Base-by-base conservation (phyloP, 2,797 vertebrate genomes). In the Somateria mollissima region DNA sequence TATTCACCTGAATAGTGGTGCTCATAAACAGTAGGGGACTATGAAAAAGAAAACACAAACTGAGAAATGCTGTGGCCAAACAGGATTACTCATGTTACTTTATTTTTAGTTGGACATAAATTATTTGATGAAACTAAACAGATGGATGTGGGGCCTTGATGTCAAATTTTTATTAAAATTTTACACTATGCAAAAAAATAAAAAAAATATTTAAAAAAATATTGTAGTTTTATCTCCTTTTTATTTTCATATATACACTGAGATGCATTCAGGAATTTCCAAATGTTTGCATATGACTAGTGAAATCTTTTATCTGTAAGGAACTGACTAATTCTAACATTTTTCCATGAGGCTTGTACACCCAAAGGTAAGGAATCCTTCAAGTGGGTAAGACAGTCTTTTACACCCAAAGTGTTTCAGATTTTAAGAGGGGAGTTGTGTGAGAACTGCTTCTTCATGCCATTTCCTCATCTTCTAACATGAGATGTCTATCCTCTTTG, bases 131-230 rank as follows among this genome's bases (percentile, higher is more conserved):
- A 94, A 96, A 94, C 87, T 95, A 87, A 97, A 97, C 73, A 79
- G 97, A 96, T 93, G 96, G 86, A 97, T 92, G 51, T 58, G 97
- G 96, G 96, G 94, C 86, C 95, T 97, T 75, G 84, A 96, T 93
- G 94, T 90, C 91, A 97, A 97, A 93, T 96, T 97, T 96, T 95
- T 98, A 97, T 95, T 97, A 98, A 96, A 97, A 97, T 97, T 97
- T 97, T 97, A 98, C 96, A 97, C 96, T 98, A 97, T 95, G 97
- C 89, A 97, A 97, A 98, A 98, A 98, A 98, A 98, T 97, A 97
- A 98, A 98, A 98, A 98, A 97, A 97, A 15, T 95, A 80, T 97
- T 97, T 98, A 96, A 78, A 98, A 98, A 98, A 98, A 98, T 98
- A 98, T 94, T 94, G 94, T 95, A 36, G 94, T 96, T 97, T 95